Conservation (phyloP, 2,797 vertebrate species). For the Alectoris magna region DNA sequence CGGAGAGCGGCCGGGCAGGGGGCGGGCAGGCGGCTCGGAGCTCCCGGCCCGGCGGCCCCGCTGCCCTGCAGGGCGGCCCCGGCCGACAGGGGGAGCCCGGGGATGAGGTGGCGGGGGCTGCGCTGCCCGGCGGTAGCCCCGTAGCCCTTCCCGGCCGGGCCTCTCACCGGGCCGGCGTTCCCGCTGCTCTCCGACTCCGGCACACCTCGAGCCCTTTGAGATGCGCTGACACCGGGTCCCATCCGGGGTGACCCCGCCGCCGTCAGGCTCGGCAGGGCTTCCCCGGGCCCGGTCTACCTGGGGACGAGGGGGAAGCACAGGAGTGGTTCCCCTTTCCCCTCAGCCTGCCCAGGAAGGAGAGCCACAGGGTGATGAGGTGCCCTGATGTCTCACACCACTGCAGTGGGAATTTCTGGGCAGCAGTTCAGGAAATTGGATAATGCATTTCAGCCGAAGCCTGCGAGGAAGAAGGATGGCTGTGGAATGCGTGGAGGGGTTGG, state of each 20-base stretch:
- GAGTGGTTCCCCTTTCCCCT: background rate
- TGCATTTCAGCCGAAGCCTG: background rate
- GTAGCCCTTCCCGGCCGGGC: background rate
- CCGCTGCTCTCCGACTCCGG: background rate
- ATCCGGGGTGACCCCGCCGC: background rate
- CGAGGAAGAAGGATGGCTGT: background rate
- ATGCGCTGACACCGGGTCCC: too few species aligned
- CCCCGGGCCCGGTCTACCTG: background rate
- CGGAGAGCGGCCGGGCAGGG: slow-evolving; percentile 4
- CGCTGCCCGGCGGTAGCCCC: background rate
- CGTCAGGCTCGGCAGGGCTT: background rate
- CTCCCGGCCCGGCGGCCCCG: background rate
- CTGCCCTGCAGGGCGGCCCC: background rate
- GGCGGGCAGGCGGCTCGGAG: background rate
- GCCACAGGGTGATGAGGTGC: background rate
- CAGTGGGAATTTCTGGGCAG: background rate
- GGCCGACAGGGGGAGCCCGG: background rate
- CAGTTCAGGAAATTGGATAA: too few species aligned
- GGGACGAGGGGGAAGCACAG: background rate
- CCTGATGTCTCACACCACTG: background rate
- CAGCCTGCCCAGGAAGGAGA: background rate
- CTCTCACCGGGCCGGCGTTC: background rate
- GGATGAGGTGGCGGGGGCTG: background rate
- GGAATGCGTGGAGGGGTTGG: background rate
- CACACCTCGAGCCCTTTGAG: background rate